Base-by-base conservation (phyloP, 2,797 vertebrate genomes). In the Eurystomus glaucurus region DNA sequence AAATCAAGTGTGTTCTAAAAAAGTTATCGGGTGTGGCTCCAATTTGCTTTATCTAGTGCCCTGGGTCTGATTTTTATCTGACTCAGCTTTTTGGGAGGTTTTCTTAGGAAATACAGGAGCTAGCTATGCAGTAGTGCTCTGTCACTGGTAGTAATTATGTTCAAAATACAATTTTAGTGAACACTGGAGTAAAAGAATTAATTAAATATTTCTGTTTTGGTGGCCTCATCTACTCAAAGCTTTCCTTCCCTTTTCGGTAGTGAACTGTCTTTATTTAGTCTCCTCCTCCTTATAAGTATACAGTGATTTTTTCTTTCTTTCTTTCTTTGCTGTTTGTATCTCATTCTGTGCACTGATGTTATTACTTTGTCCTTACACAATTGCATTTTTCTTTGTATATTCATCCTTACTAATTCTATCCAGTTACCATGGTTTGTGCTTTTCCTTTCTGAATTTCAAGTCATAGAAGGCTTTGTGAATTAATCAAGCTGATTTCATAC, bases 361-460 rank as follows among this genome's bases (percentile, higher is more conserved):
- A 35, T 78, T 96, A 43, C 77, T 96, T 93, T 75, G 33, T 89
- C 37, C 29, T 85, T 85, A 54, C 9, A 45, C 62, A 55, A 45
- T 52, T 55, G 14, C 50, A 28, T 84, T 92, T 41, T 64, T 84
- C 50, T 60, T 83, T 50, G 20, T 65, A 23, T 77, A 60, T 87
- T 85, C 46, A 61, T 76, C 66, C 46, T 69, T 79, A 57, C 25
- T 81, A 85, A 82, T 89, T 95, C 66, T 89, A 64, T 82, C 26
- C 37, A 52, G 29, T 75, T 87, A 60, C 57, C 17, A 26, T 55
- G 23, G 19, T 68, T 89, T 93, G 25, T 87, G 22, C 15, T 82
- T 89, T 85, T 74, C 28, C 28, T 91, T 81, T 91, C 45, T 76
- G 37, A 85, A 85, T 85, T 91, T 85, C 57, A 84, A 75, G 35